Evolutionary conservation across 1,140 invertebrate species (phyloP), one percentile per base, ranked within the genome.

Genomic region (Drosophila pandora): DNA sequence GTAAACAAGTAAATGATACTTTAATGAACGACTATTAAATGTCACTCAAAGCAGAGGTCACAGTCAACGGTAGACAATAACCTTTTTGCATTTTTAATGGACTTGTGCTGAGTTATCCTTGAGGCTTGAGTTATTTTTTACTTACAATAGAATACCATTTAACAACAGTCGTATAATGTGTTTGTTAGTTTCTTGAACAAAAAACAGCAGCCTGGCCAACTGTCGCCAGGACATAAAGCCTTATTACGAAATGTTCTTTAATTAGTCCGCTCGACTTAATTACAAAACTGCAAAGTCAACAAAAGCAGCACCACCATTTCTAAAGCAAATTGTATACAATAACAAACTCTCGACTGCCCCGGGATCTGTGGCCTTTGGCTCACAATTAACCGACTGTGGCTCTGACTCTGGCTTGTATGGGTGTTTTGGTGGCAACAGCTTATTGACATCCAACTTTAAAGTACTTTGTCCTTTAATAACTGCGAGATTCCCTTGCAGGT

Each of bases 241-340:
- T 75, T 70, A 82, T 82, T 83, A 84, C 63, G 53, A 55, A 69
- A 57, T 74, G 56, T 79, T 77, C 64, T 59, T 75, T 79, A 82
- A 83, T 84, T 83, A 83, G 80, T 76, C 39, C 60, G 63, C 79
- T 50, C 58, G 60, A 83, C 75, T 78, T 83, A 83, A 83, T 83
- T 83, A 83, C 54, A 76, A 74, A 78, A 78, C 74, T 56, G 74
- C 58, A 83, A 71, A 79, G 60, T 57, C 73, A 62, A 76, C 72
- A 81, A 63, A 72, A 57, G 47, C 70, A 62, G 50, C 37, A 55
- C 37, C 45, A 58, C 57, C 34, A 37, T 37, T 37, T 37, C 34
- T 37, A 45, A 17, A 43, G n/a, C 41, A 17, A 47, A 67, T 64
- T 62, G 37, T 39, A 45, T 73, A 69, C 52, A 69, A 52, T 53